These are phyloP conservation scores for Trichomalopsis sarcophagae DNA, from an alignment of 1,140 invertebrate genomes.

Conservation along the genomic window DNA sequence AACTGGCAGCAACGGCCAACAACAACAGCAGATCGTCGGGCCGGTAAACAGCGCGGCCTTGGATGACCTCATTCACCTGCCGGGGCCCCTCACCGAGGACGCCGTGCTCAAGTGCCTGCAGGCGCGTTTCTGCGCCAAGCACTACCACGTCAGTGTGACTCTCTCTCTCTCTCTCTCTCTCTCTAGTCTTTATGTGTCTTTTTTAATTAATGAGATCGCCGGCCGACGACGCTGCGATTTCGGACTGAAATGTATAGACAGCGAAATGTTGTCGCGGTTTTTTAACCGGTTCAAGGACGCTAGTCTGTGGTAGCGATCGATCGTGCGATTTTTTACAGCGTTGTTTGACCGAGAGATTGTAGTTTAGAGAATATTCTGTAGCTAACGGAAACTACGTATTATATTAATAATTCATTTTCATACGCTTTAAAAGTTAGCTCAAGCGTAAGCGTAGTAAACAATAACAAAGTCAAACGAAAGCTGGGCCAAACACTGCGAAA, in stretches of 20 bases:
- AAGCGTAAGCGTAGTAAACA: too few species aligned
- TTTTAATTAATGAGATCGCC: neutral
- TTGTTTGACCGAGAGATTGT: too few species aligned
- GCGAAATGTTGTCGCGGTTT: neutral
- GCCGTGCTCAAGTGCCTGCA: slow-evolving; percentile 93
- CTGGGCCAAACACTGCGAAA: too few species aligned
- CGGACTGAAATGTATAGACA: neutral
- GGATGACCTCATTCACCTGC: slow-evolving; percentile 93
- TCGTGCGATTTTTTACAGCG: too few species aligned
- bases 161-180: slow-evolving; percentile 49
- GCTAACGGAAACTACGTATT: too few species aligned
- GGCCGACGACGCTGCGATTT: neutral
- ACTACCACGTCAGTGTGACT: slow-evolving; percentile 88
- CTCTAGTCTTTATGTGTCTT: slow-evolving; percentile 51
- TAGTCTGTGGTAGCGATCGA: too few species aligned
- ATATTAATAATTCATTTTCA: too few species aligned
- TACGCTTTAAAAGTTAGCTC: too few species aligned
- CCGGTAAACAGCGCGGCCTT: slow-evolving; percentile 67
- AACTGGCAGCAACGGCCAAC: too few species aligned
- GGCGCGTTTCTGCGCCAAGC: slow-evolving; percentile 88
- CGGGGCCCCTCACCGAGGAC: slow-evolving; percentile 94
- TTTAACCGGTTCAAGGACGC: too few species aligned
- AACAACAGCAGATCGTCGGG: slow-evolving; percentile 1
- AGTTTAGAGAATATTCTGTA: too few species aligned
- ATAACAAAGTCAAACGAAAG: too few species aligned